These are phyloP conservation scores for Sycophila texana DNA, from an alignment of 2,888 invertebrate species.

Conservation along the genomic window DNA sequence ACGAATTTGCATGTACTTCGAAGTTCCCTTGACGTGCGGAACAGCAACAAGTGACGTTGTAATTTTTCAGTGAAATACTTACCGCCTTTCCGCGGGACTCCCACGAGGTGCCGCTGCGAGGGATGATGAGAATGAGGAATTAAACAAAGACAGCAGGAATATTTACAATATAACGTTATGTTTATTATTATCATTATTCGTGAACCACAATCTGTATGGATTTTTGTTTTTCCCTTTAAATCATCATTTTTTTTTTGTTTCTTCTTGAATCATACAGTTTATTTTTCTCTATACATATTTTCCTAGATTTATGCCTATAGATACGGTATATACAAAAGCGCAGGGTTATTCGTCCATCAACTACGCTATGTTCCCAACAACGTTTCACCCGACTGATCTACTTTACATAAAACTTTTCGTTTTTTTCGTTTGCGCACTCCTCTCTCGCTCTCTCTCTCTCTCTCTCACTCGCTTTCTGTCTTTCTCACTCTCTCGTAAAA, in stretches of 20 bases:
- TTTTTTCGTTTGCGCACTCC: slow-evolving; percentile 6
- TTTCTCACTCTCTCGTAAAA: slow-evolving; percentile 28
- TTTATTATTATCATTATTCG: slow-evolving; percentile 71
- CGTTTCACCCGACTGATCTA: slow-evolving; percentile 58
- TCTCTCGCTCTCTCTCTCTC: slow-evolving; percentile 37
- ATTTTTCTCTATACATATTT: slow-evolving; percentile 68
- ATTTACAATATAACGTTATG: slow-evolving; percentile 72
- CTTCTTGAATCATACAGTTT: slow-evolving; percentile 68
- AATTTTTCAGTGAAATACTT: not conserved
- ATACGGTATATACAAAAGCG: slow-evolving; percentile 72
- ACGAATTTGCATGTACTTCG: too few relatives aligned
- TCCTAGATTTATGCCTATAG: slow-evolving; percentile 61
- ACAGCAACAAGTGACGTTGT: too few relatives aligned
- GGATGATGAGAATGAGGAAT: too few relatives aligned
- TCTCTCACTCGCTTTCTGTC: slow-evolving; percentile 34
- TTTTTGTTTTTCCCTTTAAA: slow-evolving; percentile 58
- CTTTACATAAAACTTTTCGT: slow-evolving; percentile 44
- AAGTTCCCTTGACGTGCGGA: too few relatives aligned
- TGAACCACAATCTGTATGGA: slow-evolving; percentile 70
- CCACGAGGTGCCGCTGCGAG: too few relatives aligned
- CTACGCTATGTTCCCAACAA: slow-evolving; percentile 64
- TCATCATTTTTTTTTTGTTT: slow-evolving; percentile 60
- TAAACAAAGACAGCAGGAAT: not conserved
- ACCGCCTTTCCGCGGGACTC: not conserved
- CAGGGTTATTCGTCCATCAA: slow-evolving; percentile 65